Conservation (phyloP, 2,113 vertebrate species). For the Clarias gariepinus region DNA sequence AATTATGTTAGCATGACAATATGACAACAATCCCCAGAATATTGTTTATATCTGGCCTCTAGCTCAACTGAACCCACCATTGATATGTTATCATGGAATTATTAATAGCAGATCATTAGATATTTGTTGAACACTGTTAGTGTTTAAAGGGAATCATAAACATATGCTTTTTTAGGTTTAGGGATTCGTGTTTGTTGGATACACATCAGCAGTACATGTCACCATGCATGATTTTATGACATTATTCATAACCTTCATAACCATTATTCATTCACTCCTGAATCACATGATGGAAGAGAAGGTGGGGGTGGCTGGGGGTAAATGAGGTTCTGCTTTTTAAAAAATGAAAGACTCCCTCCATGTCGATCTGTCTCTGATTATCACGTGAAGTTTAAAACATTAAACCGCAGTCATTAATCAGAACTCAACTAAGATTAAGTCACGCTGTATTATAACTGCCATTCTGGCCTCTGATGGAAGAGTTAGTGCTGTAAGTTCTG, state of each 20-base stretch:
- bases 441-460: conserved; percentile 26
- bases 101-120: not conserved
- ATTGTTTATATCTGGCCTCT: not conserved
- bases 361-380: conserved; percentile 32
- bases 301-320: not conserved
- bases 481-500: not conserved
- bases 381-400: conserved; percentile 14
- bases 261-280: not conserved
- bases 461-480: conserved; percentile 6
- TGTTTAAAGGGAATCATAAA: not conserved
- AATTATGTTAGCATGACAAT: not conserved
- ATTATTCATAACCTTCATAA: not conserved
- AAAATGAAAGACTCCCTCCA: conserved; percentile 23
- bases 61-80: not conserved
- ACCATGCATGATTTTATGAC: conserved; percentile 1
- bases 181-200: not conserved
- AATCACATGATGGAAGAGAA: not conserved
- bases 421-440: conserved; percentile 29
- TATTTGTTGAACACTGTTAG: not conserved
- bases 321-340: conserved; percentile 14
- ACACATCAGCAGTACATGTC: conserved; percentile 4
- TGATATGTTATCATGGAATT: not conserved
- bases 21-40: not conserved
- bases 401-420: conserved; percentile 33
- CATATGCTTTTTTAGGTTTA: not conserved